These are phyloP conservation scores for Parasteatoda lunata DNA, from an alignment of 2,888 invertebrate genomes.

Conservation along the genomic window DNA sequence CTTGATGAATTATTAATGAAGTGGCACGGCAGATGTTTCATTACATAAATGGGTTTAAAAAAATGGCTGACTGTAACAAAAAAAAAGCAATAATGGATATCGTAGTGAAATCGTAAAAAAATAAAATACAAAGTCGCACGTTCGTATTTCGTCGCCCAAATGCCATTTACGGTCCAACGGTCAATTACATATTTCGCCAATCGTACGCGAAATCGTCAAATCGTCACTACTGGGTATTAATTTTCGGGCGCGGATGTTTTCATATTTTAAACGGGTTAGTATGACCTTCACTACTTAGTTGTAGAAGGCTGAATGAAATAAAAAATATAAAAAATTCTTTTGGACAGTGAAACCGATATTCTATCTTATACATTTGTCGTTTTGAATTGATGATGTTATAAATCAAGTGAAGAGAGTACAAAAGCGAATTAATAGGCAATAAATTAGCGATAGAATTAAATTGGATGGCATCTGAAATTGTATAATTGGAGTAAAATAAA, in stretches of 20 bases:
- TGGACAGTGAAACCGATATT: too few species aligned
- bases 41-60: constrained; percentile 26
- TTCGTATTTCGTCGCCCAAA: background rate
- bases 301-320: too few species aligned
- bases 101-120: background rate
- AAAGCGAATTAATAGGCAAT: too few species aligned
- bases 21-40: constrained; percentile 38
- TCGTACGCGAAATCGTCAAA: background rate
- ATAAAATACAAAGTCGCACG: background rate
- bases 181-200: background rate
- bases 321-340: too few species aligned
- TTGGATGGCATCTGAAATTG: too few species aligned
- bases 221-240: background rate
- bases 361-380: too few species aligned
- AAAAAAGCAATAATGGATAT: constrained; percentile 31
- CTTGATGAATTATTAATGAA: constrained; percentile 55
- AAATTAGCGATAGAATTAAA: too few species aligned
- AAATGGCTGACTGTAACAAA: constrained; percentile 9
- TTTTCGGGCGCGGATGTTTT: constrained; percentile 1
- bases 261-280: background rate
- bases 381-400: background rate
- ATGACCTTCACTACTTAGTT: too few species aligned
- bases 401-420: background rate
- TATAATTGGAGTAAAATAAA: too few species aligned
- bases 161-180: background rate